These are phyloP conservation scores for Tipula confusa DNA, from an alignment of 2,888 invertebrate species.

Conservation along the genomic window DNA sequence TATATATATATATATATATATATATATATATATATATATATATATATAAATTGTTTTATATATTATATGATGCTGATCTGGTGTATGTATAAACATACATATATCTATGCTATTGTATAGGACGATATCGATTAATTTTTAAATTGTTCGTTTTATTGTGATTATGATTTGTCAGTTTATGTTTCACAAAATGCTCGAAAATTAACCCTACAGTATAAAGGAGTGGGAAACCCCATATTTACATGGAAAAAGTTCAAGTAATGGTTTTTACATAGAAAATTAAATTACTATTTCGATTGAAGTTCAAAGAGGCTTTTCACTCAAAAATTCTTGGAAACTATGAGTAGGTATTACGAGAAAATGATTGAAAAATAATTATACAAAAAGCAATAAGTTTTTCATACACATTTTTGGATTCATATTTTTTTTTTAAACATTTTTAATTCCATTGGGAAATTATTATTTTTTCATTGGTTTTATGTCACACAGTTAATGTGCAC, in stretches of 20 bases:
- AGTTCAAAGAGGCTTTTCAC: neutral
- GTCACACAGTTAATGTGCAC: neutral
- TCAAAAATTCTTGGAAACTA: neutral
- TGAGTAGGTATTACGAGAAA: neutral
- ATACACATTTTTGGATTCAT: neutral
- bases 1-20: neutral
- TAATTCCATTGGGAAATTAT: neutral
- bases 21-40: neutral
- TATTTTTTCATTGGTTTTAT: neutral
- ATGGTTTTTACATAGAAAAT: neutral
- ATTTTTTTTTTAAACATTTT: neutral
- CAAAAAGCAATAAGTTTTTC: neutral
- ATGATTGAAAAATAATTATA: slow-evolving; percentile 3
- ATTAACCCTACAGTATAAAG: neutral
- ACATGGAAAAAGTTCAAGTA: neutral
- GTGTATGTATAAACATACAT: too few species aligned
- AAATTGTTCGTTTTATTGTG: neutral
- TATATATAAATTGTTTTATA: neutral
- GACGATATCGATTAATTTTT: neutral
- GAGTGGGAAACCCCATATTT: neutral
- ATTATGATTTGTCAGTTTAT: slow-evolving; percentile 13
- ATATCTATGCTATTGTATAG: neutral
- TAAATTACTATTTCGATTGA: neutral
- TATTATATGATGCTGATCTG: neutral
- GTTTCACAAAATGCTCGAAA: neutral